phyloP scores from a whole-genome alignment of 2,888 invertebrate genomes.

The Phengaris arion region DNA sequence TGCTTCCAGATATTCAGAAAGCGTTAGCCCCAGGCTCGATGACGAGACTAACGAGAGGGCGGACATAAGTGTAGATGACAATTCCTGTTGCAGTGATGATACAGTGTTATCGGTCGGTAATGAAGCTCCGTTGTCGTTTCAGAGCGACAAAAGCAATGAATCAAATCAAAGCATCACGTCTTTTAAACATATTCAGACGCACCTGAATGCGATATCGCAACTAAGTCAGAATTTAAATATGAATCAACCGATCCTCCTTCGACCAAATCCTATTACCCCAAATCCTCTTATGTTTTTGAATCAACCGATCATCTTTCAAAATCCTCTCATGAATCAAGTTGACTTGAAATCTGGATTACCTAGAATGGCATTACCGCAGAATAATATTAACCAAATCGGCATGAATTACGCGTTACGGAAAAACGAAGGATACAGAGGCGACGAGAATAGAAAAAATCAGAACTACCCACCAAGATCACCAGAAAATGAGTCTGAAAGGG shows the following conservation, averaged over 20 bases:
- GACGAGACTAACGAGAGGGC: constrained; percentile 62
- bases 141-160: constrained; percentile 51
- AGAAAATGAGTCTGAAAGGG: constrained; percentile 62
- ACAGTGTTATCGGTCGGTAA: constrained; percentile 91
- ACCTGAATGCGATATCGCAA: constrained; percentile 84
- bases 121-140: constrained; percentile 80
- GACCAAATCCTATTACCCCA: constrained; percentile 73
- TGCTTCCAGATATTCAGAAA: constrained; percentile 56
- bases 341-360: constrained; percentile 61
- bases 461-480: constrained; percentile 60
- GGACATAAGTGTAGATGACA: constrained; percentile 75
- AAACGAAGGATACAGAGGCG: constrained; percentile 50
- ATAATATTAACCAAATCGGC: constrained; percentile 55
- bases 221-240: constrained; percentile 75
- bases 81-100: constrained; percentile 86
- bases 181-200: constrained; percentile 84
- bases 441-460: constrained; percentile 60
- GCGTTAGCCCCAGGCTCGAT: constrained; percentile 58
- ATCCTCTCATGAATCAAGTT: constrained; percentile 62
- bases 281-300: constrained; percentile 75
- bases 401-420: constrained; percentile 55
- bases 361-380: constrained; percentile 58
- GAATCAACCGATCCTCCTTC: constrained; percentile 64
- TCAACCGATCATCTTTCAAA: constrained; percentile 69
- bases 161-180: constrained; percentile 70